Evolutionary conservation across 1,140 invertebrate genomes (phyloP), one percentile per base, ranked within the genome.

Genomic region (Odontomachus brunneus): DNA sequence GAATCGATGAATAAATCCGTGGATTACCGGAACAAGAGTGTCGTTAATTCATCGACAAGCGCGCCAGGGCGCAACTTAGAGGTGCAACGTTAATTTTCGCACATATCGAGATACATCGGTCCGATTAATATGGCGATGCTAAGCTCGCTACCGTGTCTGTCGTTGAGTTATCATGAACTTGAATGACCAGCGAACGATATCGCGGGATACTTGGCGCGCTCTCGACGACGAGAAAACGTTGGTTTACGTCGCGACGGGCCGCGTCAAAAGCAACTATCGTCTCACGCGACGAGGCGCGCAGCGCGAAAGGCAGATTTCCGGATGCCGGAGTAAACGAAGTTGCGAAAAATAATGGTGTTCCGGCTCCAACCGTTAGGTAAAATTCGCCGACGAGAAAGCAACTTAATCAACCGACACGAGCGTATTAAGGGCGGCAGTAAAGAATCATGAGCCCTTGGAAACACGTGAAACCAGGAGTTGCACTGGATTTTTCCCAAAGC

Each of bases 261-360:
- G 29, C 2, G 29, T 33, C 2, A 33, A 33, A n/a, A n/a, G n/a
- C n/a, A n/a, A n/a, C n/a, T n/a, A n/a, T n/a, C n/a, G n/a, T n/a
- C 29, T 33, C n/a, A 38, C 63, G 60, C 53, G 17, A 17, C 59
- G 59, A 3, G 12, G 3, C 4, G 5, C 26, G 11, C 44, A 14
- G 71, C n/a, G 49, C 69, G 72, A 82, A 82, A 89, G 81, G 76
- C 62, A 87, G 63, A 84, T 83, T 82, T 51, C 24, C 80, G 55
- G 74, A 83, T 87, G 82, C 65, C 60, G 59, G 59, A 82, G 67
- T 65, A 75, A 84, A 88, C 48, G 19, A 24, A 51, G 59, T 87
- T 75, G 82, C 73, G 80, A 83, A 87, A 88, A 89, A 78, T 87
- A 88, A 89, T 59, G 73, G 49, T 12, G 33, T 15, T 17, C 17